Evolutionary conservation across 2,888 invertebrate species (phyloP), one percentile per base, ranked within the genome.

Genomic region (Calliopum simillimum): DNA sequence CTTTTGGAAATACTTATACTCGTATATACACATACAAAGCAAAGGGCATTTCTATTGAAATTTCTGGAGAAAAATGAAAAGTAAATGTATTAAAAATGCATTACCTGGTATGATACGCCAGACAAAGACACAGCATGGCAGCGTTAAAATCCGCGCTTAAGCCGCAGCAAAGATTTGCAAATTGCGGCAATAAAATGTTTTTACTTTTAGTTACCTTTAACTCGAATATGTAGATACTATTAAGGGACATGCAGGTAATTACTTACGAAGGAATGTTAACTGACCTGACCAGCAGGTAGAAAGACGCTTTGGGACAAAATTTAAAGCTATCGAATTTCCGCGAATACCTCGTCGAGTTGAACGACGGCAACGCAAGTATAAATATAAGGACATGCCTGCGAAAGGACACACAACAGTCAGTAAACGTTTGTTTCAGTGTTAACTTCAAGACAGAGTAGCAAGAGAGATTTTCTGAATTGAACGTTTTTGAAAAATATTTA

Each of bases 181-280:
- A 74, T 72, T 69, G 67, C 61, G 64, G 66, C 41, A 49, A 73
- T 75, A 75, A 76, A 76, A 56, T 41, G 43, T 70, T 33, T 33
- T 33, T 33, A 33, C 33, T 33, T 33, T 33, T 33, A 33, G 33
- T 33, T 33, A 33, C 8, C 33, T 33, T 8, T 6, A 33, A 67
- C 8, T 25, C 47, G 44, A 14, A 33, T 46, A 58, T 43, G n/a
- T 25, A 68, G 41, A 47, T 23, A n/a, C n/a, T n/a, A n/a, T n/a
- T n/a, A 55, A 23, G 44, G 69, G 58, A 73, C 71, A 66, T 69
- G 4, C 55, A 19, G 16, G 55, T 55, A 55, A 16, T 19, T 25
- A 11, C 11, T 25, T 12, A 23, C 25, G 21, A 58, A 16, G 16
- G 13, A 41, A 33, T 33, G 23, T 12, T 16, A 21, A 1, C 11